Conservation (phyloP, 2,888 invertebrate genomes). For the Cartodere bifasciata region DNA sequence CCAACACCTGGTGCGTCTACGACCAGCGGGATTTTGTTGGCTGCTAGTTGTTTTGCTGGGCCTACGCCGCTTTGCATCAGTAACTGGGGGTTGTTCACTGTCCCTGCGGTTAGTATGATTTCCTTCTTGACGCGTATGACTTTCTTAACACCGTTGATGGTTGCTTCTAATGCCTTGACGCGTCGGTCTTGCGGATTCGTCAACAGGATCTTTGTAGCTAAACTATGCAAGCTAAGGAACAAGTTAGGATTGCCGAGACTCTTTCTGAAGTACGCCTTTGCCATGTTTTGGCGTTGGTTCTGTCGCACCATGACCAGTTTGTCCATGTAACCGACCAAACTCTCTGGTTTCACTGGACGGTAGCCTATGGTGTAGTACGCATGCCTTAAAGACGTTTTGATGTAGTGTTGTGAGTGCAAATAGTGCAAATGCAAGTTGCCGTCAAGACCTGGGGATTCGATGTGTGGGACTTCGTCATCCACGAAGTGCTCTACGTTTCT, state of each 20-base stretch:
- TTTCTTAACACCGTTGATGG: constrained; percentile 46
- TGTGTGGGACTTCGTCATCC: constrained; percentile 8
- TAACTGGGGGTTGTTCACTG: constrained; percentile 83
- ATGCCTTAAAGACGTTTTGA: constrained; percentile 5
- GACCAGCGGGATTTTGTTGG: constrained; percentile 52
- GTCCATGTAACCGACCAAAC: constrained; percentile 16
- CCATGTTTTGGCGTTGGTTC: constrained; percentile 31
- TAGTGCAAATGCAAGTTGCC: constrained; percentile 10
- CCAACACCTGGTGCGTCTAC: constrained; percentile 75
- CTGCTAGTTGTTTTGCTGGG: constrained; percentile 55
- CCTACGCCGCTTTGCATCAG: constrained; percentile 84
- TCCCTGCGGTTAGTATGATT: constrained; percentile 78
- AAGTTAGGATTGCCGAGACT: too few species aligned
- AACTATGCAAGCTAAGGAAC: constrained; percentile 3
- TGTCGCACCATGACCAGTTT: constrained; percentile 23
- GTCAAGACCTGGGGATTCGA: constrained; percentile 6
- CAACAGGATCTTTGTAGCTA: constrained; percentile 8
- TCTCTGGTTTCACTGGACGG: constrained; percentile 4
- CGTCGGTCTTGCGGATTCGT: constrained; percentile 1
- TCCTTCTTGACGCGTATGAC: constrained; percentile 59
- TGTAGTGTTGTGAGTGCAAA: constrained; percentile 8
- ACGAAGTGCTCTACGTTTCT: constrained; percentile 8
- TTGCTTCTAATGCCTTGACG: constrained; percentile 8
- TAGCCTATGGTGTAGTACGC: constrained; percentile 10
- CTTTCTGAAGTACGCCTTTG: constrained; percentile 35